Base-by-base conservation (phyloP, 1,140 invertebrate species). In the Sesamia nonagrioides region DNA sequence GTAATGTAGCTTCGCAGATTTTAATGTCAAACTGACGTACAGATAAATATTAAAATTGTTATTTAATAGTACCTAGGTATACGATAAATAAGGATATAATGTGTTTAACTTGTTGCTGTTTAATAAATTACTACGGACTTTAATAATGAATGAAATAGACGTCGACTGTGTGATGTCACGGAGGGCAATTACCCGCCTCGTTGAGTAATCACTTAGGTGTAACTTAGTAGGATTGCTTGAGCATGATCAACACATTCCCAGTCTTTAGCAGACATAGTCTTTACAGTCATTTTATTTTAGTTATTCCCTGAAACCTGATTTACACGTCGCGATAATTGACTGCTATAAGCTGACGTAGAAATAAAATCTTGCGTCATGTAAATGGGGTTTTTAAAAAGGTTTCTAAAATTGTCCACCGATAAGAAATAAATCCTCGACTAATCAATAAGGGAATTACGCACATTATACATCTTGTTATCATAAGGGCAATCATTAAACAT, bases 71-170 rank as follows among this genome's bases (percentile, higher is more conserved):
- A 40, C 37, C 37, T 40, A 40, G 6, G 37, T 40, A 27, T 27
- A 3, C 27, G 1, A 6, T 15, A 7, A 48, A 69, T 69, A n/a
- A 48, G 63, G 63, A 69, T 68, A 15, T 48, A 15, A 68, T 69
- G 66, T 18, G 17, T 69, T 48, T 50, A 69, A 50, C 11, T 42
- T 45, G 66, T 50, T 50, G 0, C 15, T n/a, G 15, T 18, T 48
- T 69, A 50, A 50, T n/a, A 50, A 69, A 48, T 50, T 18, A n/a
- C 11, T 13, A 15, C 18, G 18, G 42, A n/a, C 66, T 58, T 56
- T 35, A 40, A 40, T 61, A 61, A 61, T 61, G 60, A 61, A 61
- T 61, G 60, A 17, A 33, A 21, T 50, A 42, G 42, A 69, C 66
- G 27, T 27, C 27, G 42, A 13, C 15, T 33, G 18, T 69, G 5